A percentile compares a stretch with the other conserved stretches of the same genome.
Evolutionary conservation across 2,888 invertebrate genomes (phyloP).

Genomic region (Mechanitis mazaeus): DNA sequence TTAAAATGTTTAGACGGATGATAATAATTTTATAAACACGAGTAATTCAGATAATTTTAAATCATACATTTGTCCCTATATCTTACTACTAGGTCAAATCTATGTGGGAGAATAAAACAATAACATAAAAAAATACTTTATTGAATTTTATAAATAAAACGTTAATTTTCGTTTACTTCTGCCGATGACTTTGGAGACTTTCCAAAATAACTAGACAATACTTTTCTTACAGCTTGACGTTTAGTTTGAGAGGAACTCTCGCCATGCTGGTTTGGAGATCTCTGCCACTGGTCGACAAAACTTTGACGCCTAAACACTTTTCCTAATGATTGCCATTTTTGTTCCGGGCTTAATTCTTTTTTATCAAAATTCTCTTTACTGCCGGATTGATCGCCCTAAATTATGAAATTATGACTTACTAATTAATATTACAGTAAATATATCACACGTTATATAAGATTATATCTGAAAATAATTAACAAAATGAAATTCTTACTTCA

Average conservation of each 20-base stretch:
- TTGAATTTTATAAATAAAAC: constrained; percentile 22
- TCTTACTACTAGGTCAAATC: neutral
- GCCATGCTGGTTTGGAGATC: constrained; percentile 48
- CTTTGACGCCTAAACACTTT: constrained; percentile 70
- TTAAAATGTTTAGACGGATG: no score
- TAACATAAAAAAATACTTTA: constrained; percentile 18
- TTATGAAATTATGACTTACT: constrained; percentile 22
- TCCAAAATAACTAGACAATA: constrained; percentile 64
- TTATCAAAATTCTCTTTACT: constrained; percentile 58
- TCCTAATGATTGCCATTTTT: constrained; percentile 71
- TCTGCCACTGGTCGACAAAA: constrained; percentile 58
- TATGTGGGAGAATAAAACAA: constrained; percentile 4
- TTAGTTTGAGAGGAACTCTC: constrained; percentile 57
- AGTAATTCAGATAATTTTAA: no score
- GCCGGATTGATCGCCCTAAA: constrained; percentile 60
- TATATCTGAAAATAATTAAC: neutral
- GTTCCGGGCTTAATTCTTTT: constrained; percentile 59
- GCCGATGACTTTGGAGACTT: constrained; percentile 51
- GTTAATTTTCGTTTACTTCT: constrained; percentile 46
- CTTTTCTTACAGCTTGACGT: constrained; percentile 61
- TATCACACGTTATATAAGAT: neutral
- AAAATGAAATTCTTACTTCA: constrained; percentile 49
- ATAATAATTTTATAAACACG: no score
- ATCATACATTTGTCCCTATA: no score
- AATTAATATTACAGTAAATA: neutral